phyloP scores from a whole-genome alignment of 2,888 invertebrate genomes.

The Cephus rjabovi region DNA sequence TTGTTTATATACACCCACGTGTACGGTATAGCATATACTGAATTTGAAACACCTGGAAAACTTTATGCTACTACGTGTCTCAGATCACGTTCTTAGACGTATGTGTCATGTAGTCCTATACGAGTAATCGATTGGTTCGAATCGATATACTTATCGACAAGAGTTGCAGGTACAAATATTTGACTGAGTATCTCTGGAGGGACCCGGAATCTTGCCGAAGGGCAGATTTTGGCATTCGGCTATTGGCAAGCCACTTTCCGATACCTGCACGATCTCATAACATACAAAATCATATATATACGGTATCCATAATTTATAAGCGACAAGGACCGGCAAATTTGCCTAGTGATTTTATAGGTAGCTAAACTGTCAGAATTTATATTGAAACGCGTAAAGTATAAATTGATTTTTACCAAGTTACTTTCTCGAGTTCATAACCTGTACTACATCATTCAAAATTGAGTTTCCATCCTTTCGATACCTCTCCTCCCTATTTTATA shows the following conservation, averaged over 20 bases:
- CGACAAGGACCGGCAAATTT: neutral
- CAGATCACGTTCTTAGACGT: neutral
- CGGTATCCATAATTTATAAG: neutral
- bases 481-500: neutral
- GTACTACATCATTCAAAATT: neutral
- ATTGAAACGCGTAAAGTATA: neutral
- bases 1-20: neutral
- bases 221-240: neutral
- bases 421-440: neutral
- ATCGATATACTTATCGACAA: neutral
- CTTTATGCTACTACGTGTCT: neutral
- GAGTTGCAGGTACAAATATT: neutral
- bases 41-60: neutral
- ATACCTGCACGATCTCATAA: neutral
- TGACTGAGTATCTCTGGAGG: neutral
- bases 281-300: neutral
- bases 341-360: neutral
- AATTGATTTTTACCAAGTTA: neutral
- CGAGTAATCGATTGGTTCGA: neutral
- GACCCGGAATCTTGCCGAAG: neutral
- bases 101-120: neutral
- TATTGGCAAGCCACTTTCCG: neutral
- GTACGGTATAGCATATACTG: neutral
- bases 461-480: neutral
- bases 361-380: neutral